Evolutionary conservation across 2,888 invertebrate species (phyloP), one percentile per base, ranked within the genome.

Genomic region (Fissipunctia ypsillon): DNA sequence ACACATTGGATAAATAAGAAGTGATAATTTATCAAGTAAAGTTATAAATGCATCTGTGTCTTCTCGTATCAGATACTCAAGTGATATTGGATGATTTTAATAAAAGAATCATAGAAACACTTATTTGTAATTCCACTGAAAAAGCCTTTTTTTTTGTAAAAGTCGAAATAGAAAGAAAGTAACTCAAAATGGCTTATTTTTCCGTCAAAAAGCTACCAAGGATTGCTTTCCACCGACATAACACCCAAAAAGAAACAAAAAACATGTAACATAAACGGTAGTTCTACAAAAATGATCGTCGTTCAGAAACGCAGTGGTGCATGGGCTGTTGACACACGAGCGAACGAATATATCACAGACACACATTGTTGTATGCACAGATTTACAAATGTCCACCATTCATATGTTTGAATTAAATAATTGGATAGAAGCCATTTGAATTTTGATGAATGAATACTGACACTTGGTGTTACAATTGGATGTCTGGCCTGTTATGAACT

Each of bases 391-490:
- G 82, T 80, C 69, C 19, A 69, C 57, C 74, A 83, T 84, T 80
- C 83, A 84, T 73, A 69, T 59, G 50, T 59, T 73, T 83, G 73
- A 84, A 90, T 90, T 88, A 87, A 86, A 89, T 88, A 89, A 91
- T 88, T 87, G 89, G 82, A 81, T 85, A 76, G 63, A 69, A 73
- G 74, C 88, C 67, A 78, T 84, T 88, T 89, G 89, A 86, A 89
- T 90, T 87, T 90, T 88, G 88, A 91, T 91, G 88, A 90, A 91
- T 91, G 88, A 89, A 90, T 87, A 90, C 83, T 87, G 90, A 87
- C 90, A 83, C 76, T 68, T 80, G 80, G 78, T 56, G 70, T 61
- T 63, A 76, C 83, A 85, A 85, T 87, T 80, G 81, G 12, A 25
- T 54, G 76, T 74, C 80, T 83, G 70, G 64, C 48, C 25, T 25